phyloP scores from a whole-genome alignment of 2,888 invertebrate species.

The Arenicola marina region DNA sequence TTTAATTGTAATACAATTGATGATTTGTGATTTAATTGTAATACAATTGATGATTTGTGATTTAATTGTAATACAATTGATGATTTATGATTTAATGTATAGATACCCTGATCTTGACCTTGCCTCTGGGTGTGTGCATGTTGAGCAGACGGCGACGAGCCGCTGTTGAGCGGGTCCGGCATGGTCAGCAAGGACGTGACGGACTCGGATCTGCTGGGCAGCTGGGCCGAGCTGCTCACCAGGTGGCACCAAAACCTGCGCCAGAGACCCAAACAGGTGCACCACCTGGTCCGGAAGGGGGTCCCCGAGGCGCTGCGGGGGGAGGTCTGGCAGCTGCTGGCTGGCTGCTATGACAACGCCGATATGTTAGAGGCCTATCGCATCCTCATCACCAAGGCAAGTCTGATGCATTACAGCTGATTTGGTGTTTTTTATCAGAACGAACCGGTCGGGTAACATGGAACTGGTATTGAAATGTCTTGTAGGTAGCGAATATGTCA shows the following conservation, averaged over 20 bases:
- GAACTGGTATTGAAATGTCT: too few species aligned
- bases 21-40: too few species aligned
- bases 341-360: slow-evolving; percentile 75
- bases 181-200: slow-evolving; percentile 95
- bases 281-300: slow-evolving; percentile 66
- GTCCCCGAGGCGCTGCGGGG: slow-evolving; percentile 96
- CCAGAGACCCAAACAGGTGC: slow-evolving; percentile 74
- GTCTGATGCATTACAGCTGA: too few species aligned
- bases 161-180: slow-evolving; percentile 95
- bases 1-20: too few species aligned
- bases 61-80: too few species aligned
- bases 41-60: too few species aligned
- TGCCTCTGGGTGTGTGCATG: not conserved
- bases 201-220: slow-evolving; percentile 81
- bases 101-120: too few species aligned
- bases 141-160: slow-evolving; percentile 70
- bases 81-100: too few species aligned
- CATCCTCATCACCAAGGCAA: slow-evolving; percentile 89
- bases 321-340: slow-evolving; percentile 95
- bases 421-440: too few species aligned
- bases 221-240: slow-evolving; percentile 82
- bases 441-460: too few species aligned
- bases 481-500: too few species aligned
- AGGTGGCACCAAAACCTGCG: slow-evolving; percentile 60
- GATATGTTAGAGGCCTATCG: slow-evolving; percentile 86